Evolutionary conservation across 2,113 vertebrate genomes (phyloP).

Genomic region (Zapornia atra): DNA sequence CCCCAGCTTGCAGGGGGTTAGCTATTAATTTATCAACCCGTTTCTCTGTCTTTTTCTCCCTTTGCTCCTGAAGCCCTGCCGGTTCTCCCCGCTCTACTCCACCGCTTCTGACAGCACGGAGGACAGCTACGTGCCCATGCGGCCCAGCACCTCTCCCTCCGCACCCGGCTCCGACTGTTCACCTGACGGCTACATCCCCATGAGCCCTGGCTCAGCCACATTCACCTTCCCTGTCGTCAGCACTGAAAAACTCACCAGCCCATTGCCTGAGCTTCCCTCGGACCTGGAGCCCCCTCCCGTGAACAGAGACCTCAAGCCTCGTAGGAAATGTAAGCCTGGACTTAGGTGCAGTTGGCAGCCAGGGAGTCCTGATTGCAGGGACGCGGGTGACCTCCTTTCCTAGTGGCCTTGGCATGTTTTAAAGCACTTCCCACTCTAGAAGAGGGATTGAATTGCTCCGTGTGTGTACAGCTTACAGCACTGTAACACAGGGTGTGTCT

Average conservation of each 20-base stretch:
- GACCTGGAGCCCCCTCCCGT: conserved; percentile 90
- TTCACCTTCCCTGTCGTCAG: conserved; percentile 64
- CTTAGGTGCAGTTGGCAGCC: not conserved
- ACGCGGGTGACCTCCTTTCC: not conserved
- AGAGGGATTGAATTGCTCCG: not conserved
- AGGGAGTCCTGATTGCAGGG: not conserved
- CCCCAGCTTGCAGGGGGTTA: not conserved
- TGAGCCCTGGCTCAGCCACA: conserved; percentile 81
- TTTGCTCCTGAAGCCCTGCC: conserved; percentile 68
- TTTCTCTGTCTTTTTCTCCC: not conserved
- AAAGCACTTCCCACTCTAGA: not conserved
- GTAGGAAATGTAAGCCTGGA: conserved; percentile 84
- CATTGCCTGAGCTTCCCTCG: conserved; percentile 70
- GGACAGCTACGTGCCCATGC: conserved; percentile 92
- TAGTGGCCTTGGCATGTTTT: not conserved
- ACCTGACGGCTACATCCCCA: conserved; percentile 90
- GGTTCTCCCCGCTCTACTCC: conserved; percentile 68
- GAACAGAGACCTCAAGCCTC: conserved; percentile 94
- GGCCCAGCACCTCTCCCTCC: conserved; percentile 74
- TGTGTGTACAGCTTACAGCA: not conserved
- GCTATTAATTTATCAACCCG: accelerated
- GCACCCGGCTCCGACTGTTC: conserved; percentile 48
- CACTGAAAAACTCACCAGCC: conserved; percentile 73
- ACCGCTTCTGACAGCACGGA: conserved; percentile 55
- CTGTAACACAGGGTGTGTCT: not conserved